A percentile compares a stretch with the other conserved stretches of the same genome.
phyloP scores from a whole-genome alignment of 2,113 vertebrate genomes.

The Muscicapa adusta region DNA sequence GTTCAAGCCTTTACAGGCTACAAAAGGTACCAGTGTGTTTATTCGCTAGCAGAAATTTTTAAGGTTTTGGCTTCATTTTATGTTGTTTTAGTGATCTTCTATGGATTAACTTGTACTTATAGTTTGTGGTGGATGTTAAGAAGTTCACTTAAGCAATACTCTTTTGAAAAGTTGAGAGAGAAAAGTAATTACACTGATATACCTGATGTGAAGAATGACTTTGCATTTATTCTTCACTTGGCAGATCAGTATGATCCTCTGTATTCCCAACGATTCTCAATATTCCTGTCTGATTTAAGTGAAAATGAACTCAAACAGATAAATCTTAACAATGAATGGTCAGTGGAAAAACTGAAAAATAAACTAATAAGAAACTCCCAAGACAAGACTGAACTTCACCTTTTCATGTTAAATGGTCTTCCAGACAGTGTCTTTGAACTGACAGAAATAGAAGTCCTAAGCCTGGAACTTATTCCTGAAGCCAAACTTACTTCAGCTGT shows the following conservation, averaged over 20 bases:
- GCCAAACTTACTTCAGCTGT: constrained; percentile 75
- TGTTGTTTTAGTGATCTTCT: constrained; percentile 76
- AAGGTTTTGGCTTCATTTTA: constrained; percentile 81
- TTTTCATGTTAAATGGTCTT: constrained; percentile 80
- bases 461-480: constrained; percentile 80
- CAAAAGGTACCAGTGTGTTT: constrained; percentile 80
- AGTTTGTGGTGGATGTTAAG: constrained; percentile 84
- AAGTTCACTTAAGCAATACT: constrained; percentile 83
- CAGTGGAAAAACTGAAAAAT: constrained; percentile 77
- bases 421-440: constrained; percentile 81
- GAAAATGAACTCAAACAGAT: constrained; percentile 84
- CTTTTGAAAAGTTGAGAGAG: constrained; percentile 81
- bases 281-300: constrained; percentile 81
- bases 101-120: constrained; percentile 81
- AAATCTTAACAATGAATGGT: constrained; percentile 81
- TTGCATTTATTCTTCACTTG: constrained; percentile 85
- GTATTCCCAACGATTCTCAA: constrained; percentile 83
- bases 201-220: constrained; percentile 84
- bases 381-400: constrained; percentile 77
- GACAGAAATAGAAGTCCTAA: constrained; percentile 81
- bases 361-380: constrained; percentile 77
- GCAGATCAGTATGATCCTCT: constrained; percentile 83
- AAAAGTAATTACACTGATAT: constrained; percentile 84
- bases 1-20: constrained; percentile 81
- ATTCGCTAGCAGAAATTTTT: constrained; percentile 80